A percentile compares a stretch with the other conserved stretches of the same genome.
Evolutionary conservation across 2,113 vertebrate species (phyloP).

Genomic region (Aleadryas rufinucha): DNA sequence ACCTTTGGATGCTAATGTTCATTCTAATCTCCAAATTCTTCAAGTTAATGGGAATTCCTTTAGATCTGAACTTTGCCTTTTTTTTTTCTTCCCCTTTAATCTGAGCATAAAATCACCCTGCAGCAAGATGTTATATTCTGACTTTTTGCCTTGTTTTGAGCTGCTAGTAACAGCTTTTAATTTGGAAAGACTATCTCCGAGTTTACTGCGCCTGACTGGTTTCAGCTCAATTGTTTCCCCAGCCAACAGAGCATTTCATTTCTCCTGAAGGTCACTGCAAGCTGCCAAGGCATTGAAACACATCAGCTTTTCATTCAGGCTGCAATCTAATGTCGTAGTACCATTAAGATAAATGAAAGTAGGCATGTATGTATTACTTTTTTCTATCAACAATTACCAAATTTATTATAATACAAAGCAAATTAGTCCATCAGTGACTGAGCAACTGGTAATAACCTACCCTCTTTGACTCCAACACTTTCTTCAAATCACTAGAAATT

Average conservation of each 20-base stretch:
- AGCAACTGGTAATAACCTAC: not conserved
- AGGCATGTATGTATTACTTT: slow-evolving; percentile 28
- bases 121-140: not conserved
- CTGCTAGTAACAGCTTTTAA: slow-evolving; percentile 72
- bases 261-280: slow-evolving; percentile 80
- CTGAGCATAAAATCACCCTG: slow-evolving; percentile 46
- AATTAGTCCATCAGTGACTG: slow-evolving; percentile 52
- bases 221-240: slow-evolving; percentile 70
- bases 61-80: not conserved
- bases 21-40: not conserved
- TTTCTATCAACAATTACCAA: slow-evolving; percentile 58
- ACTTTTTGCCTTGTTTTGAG: slow-evolving; percentile 51
- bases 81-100: not conserved
- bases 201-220: slow-evolving; percentile 74
- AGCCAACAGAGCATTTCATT: slow-evolving; percentile 75
- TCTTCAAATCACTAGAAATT: slow-evolving; percentile 9
- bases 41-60: slow-evolving; percentile 19
- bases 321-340: slow-evolving; percentile 56
- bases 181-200: slow-evolving; percentile 70
- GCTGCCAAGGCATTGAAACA: slow-evolving; percentile 68
- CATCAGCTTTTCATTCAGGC: slow-evolving; percentile 66
- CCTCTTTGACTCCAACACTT: not conserved
- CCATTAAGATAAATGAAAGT: slow-evolving; percentile 72
- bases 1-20: not conserved
- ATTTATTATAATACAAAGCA: slow-evolving; percentile 59